Evolutionary conservation across 2,797 vertebrate species (phyloP).

Genomic region (Tinamus major): DNA sequence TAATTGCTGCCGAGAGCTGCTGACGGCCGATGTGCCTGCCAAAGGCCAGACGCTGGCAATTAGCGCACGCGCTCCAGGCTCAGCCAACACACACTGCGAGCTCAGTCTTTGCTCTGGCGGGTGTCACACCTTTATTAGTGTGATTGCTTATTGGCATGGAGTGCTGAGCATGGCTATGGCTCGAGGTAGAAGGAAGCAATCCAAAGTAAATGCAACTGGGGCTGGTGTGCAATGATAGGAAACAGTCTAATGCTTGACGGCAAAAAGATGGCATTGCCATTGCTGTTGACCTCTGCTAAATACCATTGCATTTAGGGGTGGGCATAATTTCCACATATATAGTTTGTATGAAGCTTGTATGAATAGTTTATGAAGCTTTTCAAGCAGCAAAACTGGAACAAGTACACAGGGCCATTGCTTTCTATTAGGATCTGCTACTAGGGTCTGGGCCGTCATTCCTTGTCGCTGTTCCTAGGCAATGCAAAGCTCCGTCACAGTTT

Average conservation of each 20-base stretch:
- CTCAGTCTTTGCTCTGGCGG: slow-evolving; percentile 30
- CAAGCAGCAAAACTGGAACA: not conserved
- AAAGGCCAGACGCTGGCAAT: not conserved
- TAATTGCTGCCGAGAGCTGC: not conserved
- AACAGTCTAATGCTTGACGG: not conserved
- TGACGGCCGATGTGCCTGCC: not conserved
- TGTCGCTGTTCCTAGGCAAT: not conserved
- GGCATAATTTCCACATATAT: not conserved
- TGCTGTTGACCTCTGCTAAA: not conserved
- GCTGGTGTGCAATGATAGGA: rapidly evolving
- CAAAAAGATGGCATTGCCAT: not conserved
- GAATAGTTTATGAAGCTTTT: not conserved
- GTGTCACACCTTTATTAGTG: slow-evolving; percentile 29
- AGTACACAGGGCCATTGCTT: not conserved
- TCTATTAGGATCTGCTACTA: not conserved
- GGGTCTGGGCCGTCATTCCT: not conserved
- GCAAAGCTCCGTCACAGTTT: not conserved
- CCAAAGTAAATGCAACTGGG: not conserved
- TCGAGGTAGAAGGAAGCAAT: not conserved
- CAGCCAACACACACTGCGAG: slow-evolving; percentile 3
- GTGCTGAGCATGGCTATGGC: rapidly evolving
- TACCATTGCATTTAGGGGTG: not conserved
- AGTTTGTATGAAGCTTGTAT: not conserved
- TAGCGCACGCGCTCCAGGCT: not conserved
- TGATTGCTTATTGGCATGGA: slow-evolving; percentile 29